A percentile compares a stretch with the other conserved stretches of the same genome.
Conservation (phyloP, 2,797 vertebrate species). For the Chrosomus eos region DNA sequence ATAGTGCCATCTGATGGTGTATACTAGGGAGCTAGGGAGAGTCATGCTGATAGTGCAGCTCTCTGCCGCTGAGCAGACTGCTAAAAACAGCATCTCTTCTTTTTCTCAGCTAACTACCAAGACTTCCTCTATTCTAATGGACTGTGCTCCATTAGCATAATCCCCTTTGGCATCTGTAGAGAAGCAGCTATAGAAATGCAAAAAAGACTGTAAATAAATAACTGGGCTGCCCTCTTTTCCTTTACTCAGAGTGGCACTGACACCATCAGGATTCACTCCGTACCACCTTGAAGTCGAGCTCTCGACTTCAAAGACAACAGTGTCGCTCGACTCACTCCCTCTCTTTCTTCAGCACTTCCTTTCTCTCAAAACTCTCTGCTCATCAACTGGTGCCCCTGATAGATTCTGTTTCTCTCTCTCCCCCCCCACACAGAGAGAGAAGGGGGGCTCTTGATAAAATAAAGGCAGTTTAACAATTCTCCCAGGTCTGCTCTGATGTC, state of each 20-base stretch:
- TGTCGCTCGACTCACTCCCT: slow-evolving; percentile 41
- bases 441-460: slow-evolving; percentile 56
- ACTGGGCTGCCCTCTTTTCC: slow-evolving; percentile 40
- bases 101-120: slow-evolving; percentile 30
- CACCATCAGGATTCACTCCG: slow-evolving; percentile 53
- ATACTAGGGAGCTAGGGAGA: neutral
- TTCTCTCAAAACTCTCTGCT: slow-evolving; percentile 51
- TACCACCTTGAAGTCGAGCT: slow-evolving; percentile 53
- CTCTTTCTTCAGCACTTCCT: slow-evolving; percentile 23
- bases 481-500: slow-evolving; percentile 57
- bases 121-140: slow-evolving; percentile 40
- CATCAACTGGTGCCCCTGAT: slow-evolving; percentile 48
- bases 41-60: slow-evolving; percentile 34
- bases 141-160: slow-evolving; percentile 41
- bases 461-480: slow-evolving; percentile 64
- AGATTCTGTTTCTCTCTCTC: slow-evolving; percentile 32
- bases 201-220: slow-evolving; percentile 38
- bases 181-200: slow-evolving; percentile 46
- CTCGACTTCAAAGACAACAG: slow-evolving; percentile 56
- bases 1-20: slow-evolving; percentile 81
- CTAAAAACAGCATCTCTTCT: slow-evolving; percentile 30
- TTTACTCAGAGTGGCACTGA: slow-evolving; percentile 45
- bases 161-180: slow-evolving; percentile 40
- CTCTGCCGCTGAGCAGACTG: slow-evolving; percentile 22
- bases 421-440: neutral